Evolutionary conservation across 92 coral and sea anemone genomes (phyloP).

Genomic region (Muricea muricata): DNA sequence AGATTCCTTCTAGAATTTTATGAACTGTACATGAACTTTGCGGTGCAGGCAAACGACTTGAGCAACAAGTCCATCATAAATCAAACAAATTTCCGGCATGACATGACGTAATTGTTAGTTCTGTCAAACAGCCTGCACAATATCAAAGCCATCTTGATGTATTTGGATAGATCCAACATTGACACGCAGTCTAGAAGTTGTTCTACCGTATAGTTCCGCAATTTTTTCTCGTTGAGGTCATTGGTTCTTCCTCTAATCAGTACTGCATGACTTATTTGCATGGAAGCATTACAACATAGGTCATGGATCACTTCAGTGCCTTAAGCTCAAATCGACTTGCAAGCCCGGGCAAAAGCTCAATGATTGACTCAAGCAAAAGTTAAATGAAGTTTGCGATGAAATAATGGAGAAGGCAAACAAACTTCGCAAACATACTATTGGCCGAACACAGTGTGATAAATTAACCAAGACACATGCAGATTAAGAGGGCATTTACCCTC

Average conservation of each 20-base stretch:
- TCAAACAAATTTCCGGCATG: background rate
- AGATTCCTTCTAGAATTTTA: too few relatives aligned
- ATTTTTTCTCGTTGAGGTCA: too few relatives aligned
- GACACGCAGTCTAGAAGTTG: background rate
- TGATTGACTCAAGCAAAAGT: background rate
- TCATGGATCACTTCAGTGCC: too few relatives aligned
- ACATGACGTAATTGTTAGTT: background rate
- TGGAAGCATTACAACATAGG: too few relatives aligned
- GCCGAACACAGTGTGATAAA: background rate
- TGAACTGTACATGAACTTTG: too few relatives aligned
- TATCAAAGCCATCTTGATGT: background rate
- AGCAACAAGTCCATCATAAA: background rate
- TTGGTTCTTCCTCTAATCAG: too few relatives aligned
- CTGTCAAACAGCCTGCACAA: background rate
- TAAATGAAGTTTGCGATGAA: background rate
- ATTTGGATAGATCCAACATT: background rate
- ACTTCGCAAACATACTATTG: background rate
- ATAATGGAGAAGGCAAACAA: background rate
- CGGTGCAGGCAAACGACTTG: too few relatives aligned
- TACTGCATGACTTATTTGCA: too few relatives aligned
- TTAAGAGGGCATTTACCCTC: background rate
- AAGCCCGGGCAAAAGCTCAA: too few relatives aligned
- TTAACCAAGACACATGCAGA: background rate
- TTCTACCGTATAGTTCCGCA: too few relatives aligned
- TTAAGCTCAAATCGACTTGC: too few relatives aligned